Conservation (phyloP, 2,113 vertebrate species). For the Misgurnus anguillicaudatus region DNA sequence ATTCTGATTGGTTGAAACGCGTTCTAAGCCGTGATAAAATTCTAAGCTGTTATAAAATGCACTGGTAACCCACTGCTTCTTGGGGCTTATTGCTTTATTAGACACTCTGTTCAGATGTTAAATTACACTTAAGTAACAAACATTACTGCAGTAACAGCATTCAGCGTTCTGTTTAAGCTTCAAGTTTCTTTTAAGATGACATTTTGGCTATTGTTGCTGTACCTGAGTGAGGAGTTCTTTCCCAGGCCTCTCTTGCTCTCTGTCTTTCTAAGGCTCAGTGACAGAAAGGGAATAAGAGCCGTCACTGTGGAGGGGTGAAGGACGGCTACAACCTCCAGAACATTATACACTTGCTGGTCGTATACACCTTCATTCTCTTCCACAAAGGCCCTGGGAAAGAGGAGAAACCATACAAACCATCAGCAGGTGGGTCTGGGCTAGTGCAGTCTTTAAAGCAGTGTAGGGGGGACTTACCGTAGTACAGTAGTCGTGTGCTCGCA, state of each 20-base stretch:
- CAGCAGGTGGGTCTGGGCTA: neutral
- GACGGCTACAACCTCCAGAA: constrained; percentile 82
- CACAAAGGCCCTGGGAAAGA: constrained; percentile 83
- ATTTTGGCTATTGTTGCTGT: constrained; percentile 29
- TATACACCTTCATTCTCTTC: constrained; percentile 83
- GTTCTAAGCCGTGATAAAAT: no score
- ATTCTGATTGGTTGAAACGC: no score
- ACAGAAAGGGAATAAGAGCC: constrained; percentile 82
- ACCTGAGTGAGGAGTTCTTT: constrained; percentile 86
- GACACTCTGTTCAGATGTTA: no score
- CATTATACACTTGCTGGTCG: constrained; percentile 81
- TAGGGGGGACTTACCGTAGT: constrained; percentile 82
- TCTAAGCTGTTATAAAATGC: no score
- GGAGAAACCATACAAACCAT: constrained; percentile 43
- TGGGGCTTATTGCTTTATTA: no score
- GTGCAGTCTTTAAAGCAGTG: neutral
- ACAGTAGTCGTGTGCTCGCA: constrained; percentile 80
- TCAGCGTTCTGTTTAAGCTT: neutral
- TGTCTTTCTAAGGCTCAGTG: constrained; percentile 80
- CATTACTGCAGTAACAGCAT: no score
- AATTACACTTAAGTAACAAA: neutral
- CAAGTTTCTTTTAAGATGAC: neutral
- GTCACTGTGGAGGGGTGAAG: constrained; percentile 78
- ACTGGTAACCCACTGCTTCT: no score
- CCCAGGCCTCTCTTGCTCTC: constrained; percentile 92